A percentile compares a stretch with the other conserved stretches of the same genome.
Evolutionary conservation across 2,888 invertebrate species (phyloP).

Genomic region (Athalia circularis): DNA sequence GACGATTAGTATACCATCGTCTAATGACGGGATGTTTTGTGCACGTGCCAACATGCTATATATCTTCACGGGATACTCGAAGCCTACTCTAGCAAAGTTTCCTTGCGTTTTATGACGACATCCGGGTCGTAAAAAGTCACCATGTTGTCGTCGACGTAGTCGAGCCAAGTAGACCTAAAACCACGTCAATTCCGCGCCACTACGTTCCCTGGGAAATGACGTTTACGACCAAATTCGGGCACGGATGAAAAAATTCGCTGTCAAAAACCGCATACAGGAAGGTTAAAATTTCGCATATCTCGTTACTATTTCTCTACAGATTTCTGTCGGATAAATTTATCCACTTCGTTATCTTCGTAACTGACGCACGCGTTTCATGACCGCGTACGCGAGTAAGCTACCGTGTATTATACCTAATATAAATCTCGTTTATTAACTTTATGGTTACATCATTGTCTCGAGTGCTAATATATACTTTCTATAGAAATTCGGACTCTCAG

Average conservation of each 20-base stretch:
- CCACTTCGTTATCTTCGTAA: neutral
- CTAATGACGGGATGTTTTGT: neutral
- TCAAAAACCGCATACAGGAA: too few species aligned
- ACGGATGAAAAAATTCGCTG: too few species aligned
- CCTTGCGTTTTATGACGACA: conserved; percentile 24
- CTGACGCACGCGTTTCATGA: too few species aligned
- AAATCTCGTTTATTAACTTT: too few species aligned
- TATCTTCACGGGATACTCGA: conserved; percentile 51
- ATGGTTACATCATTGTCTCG: neutral
- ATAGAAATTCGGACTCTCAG: neutral
- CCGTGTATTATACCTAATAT: neutral
- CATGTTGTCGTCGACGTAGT: neutral
- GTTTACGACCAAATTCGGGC: too few species aligned
- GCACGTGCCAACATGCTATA: conserved; percentile 12
- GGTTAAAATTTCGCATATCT: too few species aligned
- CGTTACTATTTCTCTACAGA: too few species aligned
- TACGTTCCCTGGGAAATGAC: too few species aligned
- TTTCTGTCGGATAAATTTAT: too few species aligned
- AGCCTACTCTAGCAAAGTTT: conserved; percentile 14
- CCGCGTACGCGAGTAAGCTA: neutral
- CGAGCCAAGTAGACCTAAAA: conserved; percentile 6
- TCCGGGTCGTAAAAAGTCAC: neutral
- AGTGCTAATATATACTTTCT: neutral
- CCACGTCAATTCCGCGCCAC: neutral
- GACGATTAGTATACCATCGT: too few species aligned